Evolutionary conservation across 2,797 vertebrate genomes (phyloP), one percentile per base, ranked within the genome.

Genomic region (Micrastur ruficollis): DNA sequence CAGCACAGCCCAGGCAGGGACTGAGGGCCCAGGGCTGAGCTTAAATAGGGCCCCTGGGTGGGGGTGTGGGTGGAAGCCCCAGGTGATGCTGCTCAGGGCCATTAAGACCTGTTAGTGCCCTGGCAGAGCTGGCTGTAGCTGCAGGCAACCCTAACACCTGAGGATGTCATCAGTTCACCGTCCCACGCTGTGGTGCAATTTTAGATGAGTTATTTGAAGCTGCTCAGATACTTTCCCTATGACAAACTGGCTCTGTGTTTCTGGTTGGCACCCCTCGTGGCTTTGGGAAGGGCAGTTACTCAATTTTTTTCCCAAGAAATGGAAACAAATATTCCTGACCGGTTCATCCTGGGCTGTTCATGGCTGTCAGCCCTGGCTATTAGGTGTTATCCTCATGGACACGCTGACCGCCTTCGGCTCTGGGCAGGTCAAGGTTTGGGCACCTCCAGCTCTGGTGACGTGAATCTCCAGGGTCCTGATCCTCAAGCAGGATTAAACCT

Each of bases 1-100:
- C 40, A 68, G 14, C 52, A 38, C 2, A 26, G 21, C 3, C 20
- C 3, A 19, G 2, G 0, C 1, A 3, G 4, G 19, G 17, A 4
- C 2, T 22, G 14, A 12, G 8, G 4, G 8, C 6, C 31, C 44
- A 4, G 9, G 59, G 23, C 61, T 70, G 66, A 55, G 66, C 27
- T 90, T 78, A 73, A 73, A 34, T 8, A 55, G 40, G 76, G 8
- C 53, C 40, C 14, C 26, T 1, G 25, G n/a, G 25, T 32, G 74
- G 31, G 34, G 20, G 11, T 13, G 10, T 9, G 49, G 22, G 26
- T 29, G 44, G 31, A 31, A 62, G 20, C 3, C 18, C 38, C 62
- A 38, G 68, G 13, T 63, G 85, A 14, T 62, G 32, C 42, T 40
- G 42, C 17, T 62, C 36, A 44, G 65, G 42, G 25, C 46, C 22